Conservation (phyloP, 2,113 vertebrate species). For the Morone chrysops region DNA sequence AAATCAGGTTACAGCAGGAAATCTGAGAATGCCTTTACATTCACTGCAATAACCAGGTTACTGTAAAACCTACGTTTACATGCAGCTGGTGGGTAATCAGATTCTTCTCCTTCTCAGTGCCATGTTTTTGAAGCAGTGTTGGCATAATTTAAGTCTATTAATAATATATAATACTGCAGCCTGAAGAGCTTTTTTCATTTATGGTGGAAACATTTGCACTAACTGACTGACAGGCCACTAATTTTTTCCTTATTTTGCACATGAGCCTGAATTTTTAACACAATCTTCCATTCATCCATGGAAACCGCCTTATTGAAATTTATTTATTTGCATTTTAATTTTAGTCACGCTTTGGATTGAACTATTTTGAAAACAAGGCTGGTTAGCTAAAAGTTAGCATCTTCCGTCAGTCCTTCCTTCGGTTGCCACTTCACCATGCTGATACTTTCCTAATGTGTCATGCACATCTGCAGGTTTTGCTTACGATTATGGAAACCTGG, state of each 20-base stretch:
- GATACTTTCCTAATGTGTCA: constrained; percentile 1
- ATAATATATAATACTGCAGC: constrained; percentile 36
- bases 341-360: constrained; percentile 6
- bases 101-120: constrained; percentile 27
- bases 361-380: constrained; percentile 1
- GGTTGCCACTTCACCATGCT: background rate
- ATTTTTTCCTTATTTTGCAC: constrained; percentile 34
- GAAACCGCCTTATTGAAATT: constrained; percentile 1
- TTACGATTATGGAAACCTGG: background rate
- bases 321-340: constrained; percentile 6
- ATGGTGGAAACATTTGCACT: constrained; percentile 38
- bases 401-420: background rate
- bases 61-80: constrained; percentile 38
- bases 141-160: constrained; percentile 33
- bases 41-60: constrained; percentile 48
- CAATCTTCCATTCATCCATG: background rate
- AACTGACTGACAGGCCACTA: constrained; percentile 6
- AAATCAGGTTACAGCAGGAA: constrained; percentile 52
- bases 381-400: constrained; percentile 6
- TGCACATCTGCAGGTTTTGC: constrained; percentile 23
- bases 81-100: constrained; percentile 46
- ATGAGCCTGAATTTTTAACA: constrained; percentile 8
- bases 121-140: constrained; percentile 29
- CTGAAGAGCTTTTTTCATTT: constrained; percentile 20
- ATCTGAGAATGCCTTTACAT: constrained; percentile 29